Evolutionary conservation across 2,888 invertebrate genomes (phyloP), one percentile per base, ranked within the genome.

Genomic region (Sialis fuliginosa): DNA sequence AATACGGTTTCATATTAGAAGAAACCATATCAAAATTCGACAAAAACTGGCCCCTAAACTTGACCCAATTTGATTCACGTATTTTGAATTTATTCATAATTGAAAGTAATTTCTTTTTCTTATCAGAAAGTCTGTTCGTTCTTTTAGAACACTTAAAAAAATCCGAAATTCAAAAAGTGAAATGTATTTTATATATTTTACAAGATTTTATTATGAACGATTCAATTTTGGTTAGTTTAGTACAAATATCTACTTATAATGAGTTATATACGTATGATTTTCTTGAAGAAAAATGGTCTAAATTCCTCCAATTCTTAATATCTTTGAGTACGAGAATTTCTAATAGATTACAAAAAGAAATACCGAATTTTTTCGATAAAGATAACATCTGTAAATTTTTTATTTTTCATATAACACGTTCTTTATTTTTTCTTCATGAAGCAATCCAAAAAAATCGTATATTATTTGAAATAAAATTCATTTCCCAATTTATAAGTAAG

Each of bases 311-410:
- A 56, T 55, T 74, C 42, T 55, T 86, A 45, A 64, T 76, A 6
- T 79, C 81, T 2, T 55, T 88, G 45, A 86, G 88, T 0, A 76
- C 69, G 54, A 67, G 79, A 52, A 65, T 87, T 39, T 81, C 84
- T 6, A 89, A 89, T 57, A 70, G 69, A 54, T 54, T 78, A 32
- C 64, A 75, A 50, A 66, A 64, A 1, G 64, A 72, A 33, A 65
- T 75, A 5, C 73, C 77, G 0, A 66, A 69, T 49, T 65, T 71
- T 12, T 84, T 81, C 57, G 62, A 70, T 0, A 66, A 72, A 0
- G 65, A 71, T 10, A 22, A 67, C 66, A 22, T 85, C 74, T 58
- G 67, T 74, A 0, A 74, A 70, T 46, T 61, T 74, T 40, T 55
- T 86, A 1, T 62, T 75, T 30, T 72, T 50, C 79, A 81, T 53